These are phyloP conservation scores for Pseudopipra pipra DNA, from an alignment of 2,113 vertebrate genomes.

Conservation along the genomic window DNA sequence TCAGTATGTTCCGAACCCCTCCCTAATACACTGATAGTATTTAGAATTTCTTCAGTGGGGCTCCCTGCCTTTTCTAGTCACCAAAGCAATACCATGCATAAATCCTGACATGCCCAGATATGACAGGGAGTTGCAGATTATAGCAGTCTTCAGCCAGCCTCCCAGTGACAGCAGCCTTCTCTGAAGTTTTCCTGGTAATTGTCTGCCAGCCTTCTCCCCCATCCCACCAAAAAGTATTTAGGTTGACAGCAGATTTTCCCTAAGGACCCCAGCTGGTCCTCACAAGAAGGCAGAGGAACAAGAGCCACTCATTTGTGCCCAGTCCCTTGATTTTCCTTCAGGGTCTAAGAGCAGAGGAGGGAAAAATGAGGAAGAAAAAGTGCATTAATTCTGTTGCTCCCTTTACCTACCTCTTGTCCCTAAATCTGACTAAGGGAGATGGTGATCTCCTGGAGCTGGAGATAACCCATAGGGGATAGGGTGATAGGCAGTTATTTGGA, in stretches of 20 bases:
- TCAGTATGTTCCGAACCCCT: no score
- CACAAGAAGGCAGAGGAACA: neutral
- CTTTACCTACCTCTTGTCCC: neutral
- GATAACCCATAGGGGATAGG: fast-evolving
- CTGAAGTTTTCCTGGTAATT: neutral
- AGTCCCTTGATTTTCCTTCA: neutral
- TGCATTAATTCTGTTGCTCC: neutral
- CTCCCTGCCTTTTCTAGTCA: neutral
- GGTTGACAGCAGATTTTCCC: neutral
- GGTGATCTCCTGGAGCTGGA: neutral
- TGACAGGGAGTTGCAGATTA: neutral
- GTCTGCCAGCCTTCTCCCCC: neutral
- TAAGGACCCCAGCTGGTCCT: neutral
- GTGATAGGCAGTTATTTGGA: neutral
- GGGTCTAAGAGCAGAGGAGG: neutral
- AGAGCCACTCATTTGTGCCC: neutral
- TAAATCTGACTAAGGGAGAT: neutral
- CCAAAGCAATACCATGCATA: neutral
- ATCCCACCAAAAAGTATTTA: neutral
- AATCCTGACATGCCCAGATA: neutral
- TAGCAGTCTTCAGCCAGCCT: neutral
- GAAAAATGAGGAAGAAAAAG: neutral
- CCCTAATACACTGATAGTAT: neutral
- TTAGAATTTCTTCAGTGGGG: neutral
- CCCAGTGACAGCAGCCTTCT: neutral